Base-by-base conservation (phyloP, 1,140 invertebrate species). In the Drosophila virilis region DNA sequence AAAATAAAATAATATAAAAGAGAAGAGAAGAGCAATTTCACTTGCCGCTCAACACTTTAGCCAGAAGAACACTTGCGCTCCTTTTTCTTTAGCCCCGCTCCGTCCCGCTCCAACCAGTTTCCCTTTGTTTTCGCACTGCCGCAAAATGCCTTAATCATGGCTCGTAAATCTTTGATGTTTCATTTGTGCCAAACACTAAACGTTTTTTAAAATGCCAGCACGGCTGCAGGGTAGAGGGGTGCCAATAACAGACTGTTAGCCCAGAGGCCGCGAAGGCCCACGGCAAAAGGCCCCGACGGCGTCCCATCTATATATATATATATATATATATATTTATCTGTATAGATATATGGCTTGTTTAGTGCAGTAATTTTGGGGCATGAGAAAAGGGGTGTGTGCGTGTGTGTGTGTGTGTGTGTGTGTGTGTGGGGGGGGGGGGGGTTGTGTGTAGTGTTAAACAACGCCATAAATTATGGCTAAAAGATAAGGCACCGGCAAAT, bases 121-220 rank as follows among this genome's bases (percentile, higher is more conserved):
- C 28, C 52, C 66, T 58, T 79, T 88, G 71, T 82, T 84, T 85
- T 65, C 43, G 57, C 51, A 15, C 46, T 13, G 75, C 75, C 67
- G 48, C 75, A 86, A 75, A 86, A 86, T 75, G 83, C 76, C 85
- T 89, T 89, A 89, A 89, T 89, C 85, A 89, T 80, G 74, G 84
- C 84, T 89, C 84, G 84, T 89, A 89, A 89, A 89, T 89, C 84
- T 89, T 89, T 89, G 84, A 89, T 89, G 84, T 89, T 89, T 90
- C 85, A 89, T 89, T 90, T 89, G 80, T 84, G 84, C 77, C 80
- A 67, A 84, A 73, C 71, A 86, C 80, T 84, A 88, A 88, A 67
- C 83, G 84, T 83, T 88, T 88, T 86, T 88, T 88, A 89, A 88
- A 89, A 74, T 60, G 59, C 50, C 67, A 58, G 52, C 51, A 35